A percentile compares a stretch with the other conserved stretches of the same genome.
Evolutionary conservation across 2,888 invertebrate species (phyloP).

Genomic region (Pardosa pseudoannulata): DNA sequence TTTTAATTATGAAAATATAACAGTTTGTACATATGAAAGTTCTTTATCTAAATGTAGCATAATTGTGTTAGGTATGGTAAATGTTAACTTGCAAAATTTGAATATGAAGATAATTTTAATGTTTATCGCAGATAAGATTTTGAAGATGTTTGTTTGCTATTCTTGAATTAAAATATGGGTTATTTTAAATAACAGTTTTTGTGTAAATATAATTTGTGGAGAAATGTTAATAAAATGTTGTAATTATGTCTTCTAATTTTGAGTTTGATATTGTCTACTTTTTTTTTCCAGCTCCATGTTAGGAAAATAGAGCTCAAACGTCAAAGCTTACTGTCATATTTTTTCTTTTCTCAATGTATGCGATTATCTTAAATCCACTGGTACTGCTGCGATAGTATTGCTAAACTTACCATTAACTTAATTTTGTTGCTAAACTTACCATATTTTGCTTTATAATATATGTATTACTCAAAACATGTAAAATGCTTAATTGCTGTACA

Average conservation of each 20-base stretch:
- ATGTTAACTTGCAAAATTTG: constrained; percentile 32
- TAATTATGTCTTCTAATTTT: constrained; percentile 53
- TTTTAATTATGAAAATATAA: constrained; percentile 45
- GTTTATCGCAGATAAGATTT: constrained; percentile 28
- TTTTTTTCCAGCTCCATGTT: too few species aligned
- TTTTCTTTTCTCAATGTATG: background rate
- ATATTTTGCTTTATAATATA: too few species aligned
- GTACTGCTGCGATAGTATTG: too few species aligned
- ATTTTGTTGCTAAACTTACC: too few species aligned
- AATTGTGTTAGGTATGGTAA: constrained; percentile 29
- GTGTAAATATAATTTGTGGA: constrained; percentile 63
- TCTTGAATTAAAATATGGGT: constrained; percentile 47
- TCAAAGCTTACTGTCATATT: too few species aligned
- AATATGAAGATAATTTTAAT: constrained; percentile 28
- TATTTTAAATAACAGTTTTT: constrained; percentile 62
- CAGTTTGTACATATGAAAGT: constrained; percentile 45
- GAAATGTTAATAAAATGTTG: constrained; percentile 66
- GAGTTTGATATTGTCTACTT: too few species aligned
- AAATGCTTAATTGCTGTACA: too few species aligned
- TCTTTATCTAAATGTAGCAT: constrained; percentile 37
- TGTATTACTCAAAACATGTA: too few species aligned
- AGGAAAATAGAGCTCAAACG: too few species aligned
- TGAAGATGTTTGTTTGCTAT: constrained; percentile 51
- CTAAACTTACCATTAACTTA: too few species aligned
- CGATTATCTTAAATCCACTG: too few species aligned